Conservation (phyloP, 2,888 invertebrate genomes). For the Tigriopus californicus region DNA sequence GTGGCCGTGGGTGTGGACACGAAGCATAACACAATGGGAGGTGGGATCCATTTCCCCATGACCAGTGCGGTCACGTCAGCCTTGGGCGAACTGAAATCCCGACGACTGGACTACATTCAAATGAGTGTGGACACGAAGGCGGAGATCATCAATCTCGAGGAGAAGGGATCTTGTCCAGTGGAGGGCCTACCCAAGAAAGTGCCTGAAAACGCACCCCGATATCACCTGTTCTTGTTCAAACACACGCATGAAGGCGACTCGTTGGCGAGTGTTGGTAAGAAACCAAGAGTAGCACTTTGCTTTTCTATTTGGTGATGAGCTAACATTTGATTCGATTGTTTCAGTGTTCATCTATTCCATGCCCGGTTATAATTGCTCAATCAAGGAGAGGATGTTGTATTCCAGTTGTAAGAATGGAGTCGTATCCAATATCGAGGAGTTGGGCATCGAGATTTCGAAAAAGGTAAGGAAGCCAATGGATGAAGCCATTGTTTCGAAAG, state of each 20-base stretch:
- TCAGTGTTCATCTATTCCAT: constrained; percentile 94
- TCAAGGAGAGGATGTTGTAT: constrained; percentile 96
- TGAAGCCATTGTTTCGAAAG: neutral
- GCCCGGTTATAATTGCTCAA: constrained; percentile 87
- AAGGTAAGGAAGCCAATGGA: constrained; percentile 43
- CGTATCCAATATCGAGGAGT: constrained; percentile 52
- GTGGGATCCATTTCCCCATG: constrained; percentile 74
- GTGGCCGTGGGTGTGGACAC: constrained; percentile 61
- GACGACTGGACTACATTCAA: constrained; percentile 71
- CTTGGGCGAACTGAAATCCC: constrained; percentile 48
- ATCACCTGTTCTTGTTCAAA: constrained; percentile 74
- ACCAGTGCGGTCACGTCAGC: constrained; percentile 57
- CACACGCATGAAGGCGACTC: constrained; percentile 86
- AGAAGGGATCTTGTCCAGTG: constrained; percentile 43
- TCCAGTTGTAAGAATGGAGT: constrained; percentile 91
- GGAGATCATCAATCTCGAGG: constrained; percentile 67
- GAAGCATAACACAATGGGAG: constrained; percentile 59
- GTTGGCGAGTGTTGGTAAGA: constrained; percentile 55
- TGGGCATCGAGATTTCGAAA: constrained; percentile 61
- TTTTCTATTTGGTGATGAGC: no score
- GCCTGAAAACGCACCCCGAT: constrained; percentile 66
- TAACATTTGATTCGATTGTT: constrained; percentile 1
- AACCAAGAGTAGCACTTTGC: no score
- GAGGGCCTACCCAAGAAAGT: constrained; percentile 53
- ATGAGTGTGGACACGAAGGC: constrained; percentile 62